Conservation (phyloP, 64 coral and sea anemone species). For the Montipora cactus region DNA sequence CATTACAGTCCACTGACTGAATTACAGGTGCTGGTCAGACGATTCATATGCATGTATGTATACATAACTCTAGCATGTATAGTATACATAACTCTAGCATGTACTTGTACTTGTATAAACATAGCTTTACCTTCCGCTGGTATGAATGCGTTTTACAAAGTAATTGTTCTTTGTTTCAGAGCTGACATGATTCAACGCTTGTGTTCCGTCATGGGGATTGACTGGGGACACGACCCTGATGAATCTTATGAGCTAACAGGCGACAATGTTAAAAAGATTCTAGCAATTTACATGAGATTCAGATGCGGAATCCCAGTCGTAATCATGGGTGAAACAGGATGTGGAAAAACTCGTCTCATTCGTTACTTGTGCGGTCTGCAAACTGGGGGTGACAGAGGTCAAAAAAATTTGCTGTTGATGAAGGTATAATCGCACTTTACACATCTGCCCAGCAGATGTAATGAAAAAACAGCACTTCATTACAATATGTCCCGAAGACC, state of each 20-base stretch:
- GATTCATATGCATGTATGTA: no score
- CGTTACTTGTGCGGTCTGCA: constrained; percentile 78
- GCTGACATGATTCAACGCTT: constrained; percentile 8
- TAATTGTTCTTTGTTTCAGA: neutral
- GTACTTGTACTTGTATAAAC: no score
- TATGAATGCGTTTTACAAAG: neutral
- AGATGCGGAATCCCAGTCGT: constrained; percentile 84
- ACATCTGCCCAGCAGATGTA: neutral
- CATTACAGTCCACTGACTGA: no score
- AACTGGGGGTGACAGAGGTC: neutral
- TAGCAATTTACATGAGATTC: constrained; percentile 72
- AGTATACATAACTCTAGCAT: no score
- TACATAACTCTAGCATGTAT: no score
- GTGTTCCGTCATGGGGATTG: constrained; percentile 53
- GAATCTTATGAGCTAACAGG: constrained; percentile 40
- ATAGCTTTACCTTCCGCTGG: neutral
- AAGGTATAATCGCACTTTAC: constrained; percentile 39
- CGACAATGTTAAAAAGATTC: constrained; percentile 66
- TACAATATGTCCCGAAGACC: no score
- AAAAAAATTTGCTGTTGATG: constrained; percentile 76
- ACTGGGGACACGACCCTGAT: constrained; percentile 16
- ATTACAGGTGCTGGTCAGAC: no score
- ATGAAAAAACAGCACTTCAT: neutral
- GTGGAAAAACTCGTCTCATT: constrained; percentile 76
- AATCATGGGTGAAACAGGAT: constrained; percentile 88